Evolutionary conservation across 1,140 invertebrate genomes (phyloP).

Genomic region (Thaumetopoea pityocampa): DNA sequence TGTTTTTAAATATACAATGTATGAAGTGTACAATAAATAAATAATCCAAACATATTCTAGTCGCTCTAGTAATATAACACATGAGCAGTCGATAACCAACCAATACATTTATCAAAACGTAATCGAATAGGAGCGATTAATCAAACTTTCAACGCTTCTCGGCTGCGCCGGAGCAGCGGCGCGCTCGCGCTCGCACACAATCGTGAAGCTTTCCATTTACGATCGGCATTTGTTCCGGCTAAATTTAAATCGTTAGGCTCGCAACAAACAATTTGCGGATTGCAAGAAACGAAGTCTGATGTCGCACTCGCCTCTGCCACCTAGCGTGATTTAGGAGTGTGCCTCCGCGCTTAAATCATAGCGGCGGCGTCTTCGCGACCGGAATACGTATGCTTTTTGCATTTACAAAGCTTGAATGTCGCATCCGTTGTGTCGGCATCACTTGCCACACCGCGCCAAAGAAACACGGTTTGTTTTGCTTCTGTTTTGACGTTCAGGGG

Average conservation of each 20-base stretch:
- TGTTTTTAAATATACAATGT: too few species aligned
- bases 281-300: slow-evolving; percentile 50
- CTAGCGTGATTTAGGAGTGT: slow-evolving; percentile 55
- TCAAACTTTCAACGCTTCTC: slow-evolving; percentile 45
- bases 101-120: slow-evolving; percentile 20
- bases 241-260: slow-evolving; percentile 71
- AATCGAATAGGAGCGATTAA: slow-evolving; percentile 31
- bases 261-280: slow-evolving; percentile 69
- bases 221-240: slow-evolving; percentile 66
- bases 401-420: slow-evolving; percentile 27
- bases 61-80: too few species aligned
- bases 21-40: too few species aligned
- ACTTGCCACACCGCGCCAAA: slow-evolving; percentile 23
- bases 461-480: slow-evolving; percentile 42
- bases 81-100: slow-evolving; percentile 23
- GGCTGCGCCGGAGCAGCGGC: slow-evolving; percentile 31
- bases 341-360: slow-evolving; percentile 50
- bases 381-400: slow-evolving; percentile 46
- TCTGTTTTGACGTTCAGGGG: slow-evolving; percentile 24
- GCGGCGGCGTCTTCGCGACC: slow-evolving; percentile 36
- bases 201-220: slow-evolving; percentile 60
- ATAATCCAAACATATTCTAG: too few species aligned
- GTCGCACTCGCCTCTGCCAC: slow-evolving; percentile 48
- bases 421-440: slow-evolving; percentile 26
- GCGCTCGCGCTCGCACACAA: slow-evolving; percentile 62